Evolutionary conservation across 30 jellyfish, hydroid and myxozoan genomes (phyloP), one percentile per base, ranked within the genome.

Genomic region (Aurelia coerulea): DNA sequence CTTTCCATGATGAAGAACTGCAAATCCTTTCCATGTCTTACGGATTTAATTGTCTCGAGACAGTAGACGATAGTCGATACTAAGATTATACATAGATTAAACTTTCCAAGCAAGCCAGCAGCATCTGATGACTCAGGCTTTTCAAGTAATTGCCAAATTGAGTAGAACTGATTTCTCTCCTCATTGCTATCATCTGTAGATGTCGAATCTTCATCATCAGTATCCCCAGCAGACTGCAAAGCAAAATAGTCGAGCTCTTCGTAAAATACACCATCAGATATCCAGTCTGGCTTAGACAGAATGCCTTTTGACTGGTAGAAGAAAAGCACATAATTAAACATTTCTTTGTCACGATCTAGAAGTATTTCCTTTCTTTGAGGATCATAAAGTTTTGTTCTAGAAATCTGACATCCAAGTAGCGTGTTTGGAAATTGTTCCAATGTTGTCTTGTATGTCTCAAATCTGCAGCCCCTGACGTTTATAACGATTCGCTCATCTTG

Each of bases 301-400:
- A 87, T 87, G 10, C 96, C 96, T 41, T 77, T 63, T 32, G 96
- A 87, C 58, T 87, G 96, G 62, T 87, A 87, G 66, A 23, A 87
- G 76, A 87, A 87, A 14, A 87, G 76, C 18, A 87, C 70, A 68
- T 68, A 54, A 42, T 87, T 58, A 62, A 87, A 87, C 31, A 87
- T 54, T 39, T 87, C 86, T 16, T 53, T 72, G 60, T 76, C 82
- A 17, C 96, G 90, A 56, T 87, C 76, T 16, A 87, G 83, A 15
- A 33, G 5, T 23, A 87, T 33, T 63, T 87, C 96, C 15, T 64
- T 52, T 2, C 53, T 66, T 12, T 23, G 60, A 7, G 66, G 71
- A 73, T 76, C 84, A 73, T 39, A 76, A 67, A 64, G 71, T 65
- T 50, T n/a, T 42, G 46, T 13, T 46, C 96, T 87, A 16, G 79